A percentile compares a stretch with the other conserved stretches of the same genome.
Conservation (phyloP, 2,888 invertebrate species). For the Meganola albula region DNA sequence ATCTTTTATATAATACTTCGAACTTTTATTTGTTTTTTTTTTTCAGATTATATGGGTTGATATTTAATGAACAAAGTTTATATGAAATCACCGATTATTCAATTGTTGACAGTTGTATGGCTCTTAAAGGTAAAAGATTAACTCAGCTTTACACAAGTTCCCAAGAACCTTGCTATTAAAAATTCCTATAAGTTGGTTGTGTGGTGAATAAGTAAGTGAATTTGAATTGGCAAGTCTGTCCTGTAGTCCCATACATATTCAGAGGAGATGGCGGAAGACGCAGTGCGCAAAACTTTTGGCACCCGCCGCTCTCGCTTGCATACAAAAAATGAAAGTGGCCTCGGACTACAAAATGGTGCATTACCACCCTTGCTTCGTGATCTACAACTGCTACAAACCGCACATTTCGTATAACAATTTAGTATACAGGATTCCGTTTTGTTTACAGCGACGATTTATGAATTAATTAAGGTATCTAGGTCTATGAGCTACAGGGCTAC, state of each 20-base stretch:
- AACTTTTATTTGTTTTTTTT: too few species aligned
- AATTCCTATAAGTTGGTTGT: conserved; percentile 49
- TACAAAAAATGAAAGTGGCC: conserved; percentile 69
- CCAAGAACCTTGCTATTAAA: conserved; percentile 9
- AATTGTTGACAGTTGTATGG: too few species aligned
- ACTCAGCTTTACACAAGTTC: conserved; percentile 9
- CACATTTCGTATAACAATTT: background rate
- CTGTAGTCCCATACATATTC: conserved; percentile 70
- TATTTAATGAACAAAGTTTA: too few species aligned
- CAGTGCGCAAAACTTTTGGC: conserved; percentile 76
- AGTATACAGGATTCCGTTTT: background rate
- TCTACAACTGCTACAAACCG: too few species aligned
- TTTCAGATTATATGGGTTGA: too few species aligned
- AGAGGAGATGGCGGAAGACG: conserved; percentile 51
- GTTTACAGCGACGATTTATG: background rate
- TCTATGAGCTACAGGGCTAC: too few species aligned
- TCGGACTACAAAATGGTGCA: conserved; percentile 45
- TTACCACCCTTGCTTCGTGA: conserved; percentile 35
- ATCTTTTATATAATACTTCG: too few species aligned
- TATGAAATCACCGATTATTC: too few species aligned
- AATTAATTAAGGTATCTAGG: too few species aligned
- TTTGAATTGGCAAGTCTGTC: conserved; percentile 67
- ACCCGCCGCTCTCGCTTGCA: conserved; percentile 73
- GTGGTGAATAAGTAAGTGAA: conserved; percentile 56
- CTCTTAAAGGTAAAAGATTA: too few species aligned